These are phyloP conservation scores for Eristalis pertinax DNA, from an alignment of 2,888 invertebrate genomes.

Conservation along the genomic window DNA sequence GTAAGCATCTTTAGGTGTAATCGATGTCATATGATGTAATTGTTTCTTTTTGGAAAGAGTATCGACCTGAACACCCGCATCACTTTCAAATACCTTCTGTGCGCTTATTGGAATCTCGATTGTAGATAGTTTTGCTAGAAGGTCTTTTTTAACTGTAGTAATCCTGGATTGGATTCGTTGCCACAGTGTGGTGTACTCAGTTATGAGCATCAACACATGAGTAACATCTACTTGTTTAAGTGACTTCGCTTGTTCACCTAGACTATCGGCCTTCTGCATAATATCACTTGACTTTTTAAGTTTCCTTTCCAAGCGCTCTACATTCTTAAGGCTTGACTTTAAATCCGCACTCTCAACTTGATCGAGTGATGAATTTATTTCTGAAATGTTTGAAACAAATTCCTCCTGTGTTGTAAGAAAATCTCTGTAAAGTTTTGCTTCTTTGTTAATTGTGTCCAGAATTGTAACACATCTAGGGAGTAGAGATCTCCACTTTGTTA, in stretches of 20 bases:
- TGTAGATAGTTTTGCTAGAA: slow-evolving; percentile 77
- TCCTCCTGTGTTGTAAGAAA: slow-evolving; percentile 88
- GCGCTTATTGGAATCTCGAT: slow-evolving; percentile 87
- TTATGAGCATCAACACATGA: slow-evolving; percentile 84
- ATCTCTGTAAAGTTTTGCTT: slow-evolving; percentile 85
- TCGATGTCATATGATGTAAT: slow-evolving; percentile 85
- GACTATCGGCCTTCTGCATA: slow-evolving; percentile 84
- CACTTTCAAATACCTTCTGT: slow-evolving; percentile 88
- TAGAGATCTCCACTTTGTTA: slow-evolving; percentile 86
- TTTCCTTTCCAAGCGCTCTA: slow-evolving; percentile 83
- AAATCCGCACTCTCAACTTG: slow-evolving; percentile 82
- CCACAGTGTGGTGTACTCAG: slow-evolving; percentile 86
- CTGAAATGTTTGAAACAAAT: slow-evolving; percentile 87
- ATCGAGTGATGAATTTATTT: slow-evolving; percentile 86
- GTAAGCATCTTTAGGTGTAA: slow-evolving; percentile 92
- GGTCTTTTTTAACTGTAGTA: slow-evolving; percentile 81
- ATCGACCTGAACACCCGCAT: slow-evolving; percentile 91
- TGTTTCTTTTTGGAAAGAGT: slow-evolving; percentile 84
- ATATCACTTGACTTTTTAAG: slow-evolving; percentile 82
- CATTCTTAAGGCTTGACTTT: slow-evolving; percentile 75
- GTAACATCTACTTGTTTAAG: slow-evolving; percentile 83
- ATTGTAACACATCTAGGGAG: slow-evolving; percentile 84
- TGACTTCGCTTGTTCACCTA: slow-evolving; percentile 85
- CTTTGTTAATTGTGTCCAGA: slow-evolving; percentile 83
- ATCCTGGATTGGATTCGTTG: slow-evolving; percentile 84